Conservation (phyloP, 2,888 invertebrate species). For the Acrobasis consociella region DNA sequence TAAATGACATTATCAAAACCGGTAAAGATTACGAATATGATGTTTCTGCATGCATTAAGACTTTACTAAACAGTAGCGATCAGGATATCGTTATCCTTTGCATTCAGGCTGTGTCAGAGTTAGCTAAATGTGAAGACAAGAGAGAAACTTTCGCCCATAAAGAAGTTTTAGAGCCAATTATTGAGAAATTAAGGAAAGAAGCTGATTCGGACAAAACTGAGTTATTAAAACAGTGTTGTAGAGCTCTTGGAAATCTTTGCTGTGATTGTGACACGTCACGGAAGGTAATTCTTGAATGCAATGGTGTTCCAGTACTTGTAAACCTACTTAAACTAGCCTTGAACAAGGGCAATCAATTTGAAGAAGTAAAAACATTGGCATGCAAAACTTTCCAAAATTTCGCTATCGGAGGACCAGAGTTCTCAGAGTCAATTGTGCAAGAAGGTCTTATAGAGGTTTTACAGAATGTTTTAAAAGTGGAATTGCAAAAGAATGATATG, state of each 20-base stretch:
- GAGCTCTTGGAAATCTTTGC: slow-evolving; percentile 94
- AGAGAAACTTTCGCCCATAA: slow-evolving; percentile 86
- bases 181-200: slow-evolving; percentile 75
- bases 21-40: slow-evolving; percentile 75
- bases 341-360: slow-evolving; percentile 52
- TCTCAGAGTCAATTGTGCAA: slow-evolving; percentile 84
- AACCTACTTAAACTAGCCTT: slow-evolving; percentile 62
- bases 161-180: slow-evolving; percentile 82
- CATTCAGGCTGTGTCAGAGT: slow-evolving; percentile 90
- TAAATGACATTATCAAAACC: slow-evolving; percentile 69
- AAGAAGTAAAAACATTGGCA: slow-evolving; percentile 83
- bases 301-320: slow-evolving; percentile 77
- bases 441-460: slow-evolving; percentile 79
- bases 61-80: slow-evolving; percentile 68
- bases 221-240: slow-evolving; percentile 87
- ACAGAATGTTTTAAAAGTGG: slow-evolving; percentile 74
- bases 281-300: slow-evolving; percentile 68
- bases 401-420: slow-evolving; percentile 87
- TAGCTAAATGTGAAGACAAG: slow-evolving; percentile 90
- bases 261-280: slow-evolving; percentile 91
- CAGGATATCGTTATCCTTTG: slow-evolving; percentile 80
- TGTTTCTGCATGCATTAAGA: slow-evolving; percentile 68
- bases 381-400: slow-evolving; percentile 92
- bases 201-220: slow-evolving; percentile 68
- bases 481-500: slow-evolving; percentile 74